Evolutionary conservation across 2,888 invertebrate species (phyloP), one percentile per base, ranked within the genome.

Genomic region (Epinotia bilunana): DNA sequence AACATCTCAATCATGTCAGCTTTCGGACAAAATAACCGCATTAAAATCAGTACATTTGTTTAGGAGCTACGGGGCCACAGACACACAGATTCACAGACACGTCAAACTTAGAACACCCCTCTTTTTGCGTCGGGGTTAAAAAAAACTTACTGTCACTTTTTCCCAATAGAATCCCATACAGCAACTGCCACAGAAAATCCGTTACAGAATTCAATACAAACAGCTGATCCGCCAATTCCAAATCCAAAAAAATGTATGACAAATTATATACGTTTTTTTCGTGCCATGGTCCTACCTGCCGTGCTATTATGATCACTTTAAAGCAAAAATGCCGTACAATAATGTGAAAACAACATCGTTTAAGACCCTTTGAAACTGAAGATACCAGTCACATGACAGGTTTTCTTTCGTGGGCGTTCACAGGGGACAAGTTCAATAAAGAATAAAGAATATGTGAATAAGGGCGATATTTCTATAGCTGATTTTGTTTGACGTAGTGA

Each of bases 141-240:
- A 39, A 9, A 39, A 7, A 0, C 39, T 18, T 11, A 53, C 28
- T 65, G 65, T 53, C 65, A 53, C 65, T 49, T 53, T 64, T 64
- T 12, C n/a, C 46, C 16, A 65, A 1, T 16, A 64, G 28, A 64
- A 16, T 23, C 16, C 53, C 53, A 53, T 46, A 49, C 23, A 64
- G 49, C 20, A 33, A 18, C 65, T 33, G 20, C 18, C 53, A n/a
- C 68, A 23, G 39, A 69, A 69, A 60, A 49, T 12, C 58, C 68
- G 68, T 69, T 69, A 60, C 20, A 39, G 9, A 49, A 3, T 39
- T 12, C 9, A 55, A 55, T 7, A 28, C n/a, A 18, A 60, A 69
- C 69, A 69, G 69, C 69, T 69, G 69, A 69, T 69, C 58, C 23
- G 43, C 57, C 68, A 68, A 57, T 43, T 68, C 23, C 12, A 13